Base-by-base conservation (phyloP, 2,113 vertebrate species). In the Malurus cyaneus region DNA sequence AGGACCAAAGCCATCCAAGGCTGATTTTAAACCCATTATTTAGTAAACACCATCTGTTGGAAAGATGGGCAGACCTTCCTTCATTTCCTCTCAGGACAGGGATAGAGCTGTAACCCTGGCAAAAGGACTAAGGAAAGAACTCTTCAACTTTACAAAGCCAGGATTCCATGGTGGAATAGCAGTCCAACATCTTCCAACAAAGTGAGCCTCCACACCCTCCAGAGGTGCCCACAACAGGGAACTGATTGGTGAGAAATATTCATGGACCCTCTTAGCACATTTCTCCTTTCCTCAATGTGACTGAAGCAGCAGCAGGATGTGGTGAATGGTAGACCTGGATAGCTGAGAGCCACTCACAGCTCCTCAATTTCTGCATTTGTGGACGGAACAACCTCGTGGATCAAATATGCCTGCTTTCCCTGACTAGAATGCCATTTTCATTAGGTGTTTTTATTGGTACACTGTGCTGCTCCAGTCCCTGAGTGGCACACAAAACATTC, bases 201-300 rank as follows among this genome's bases (percentile, higher is more conserved):
- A 49, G 8, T 14, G 31, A 57, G 31, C 34, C 65, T 67, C 62
- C 36, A 19, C 23, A 69, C 13, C 18, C 11, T 28, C n/a, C 49
- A 47, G 65, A 76, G 57, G 24, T 49, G 14, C 39, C 31, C 31
- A 60, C 8, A 18, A 11, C 89, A 34, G 23, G 20, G 24, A 88
- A 71, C 60, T n/a, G 72, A 77, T 28, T 52, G 46, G 6, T 65
- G 50, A 72, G 71, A 86, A 80, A 44, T 64, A 69, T 19, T 72
- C 11, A 5, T 1, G 0, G 42, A 50, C 32, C 29, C 0, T 0
- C 64, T 64, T 2, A 52, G 66, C 24, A 53, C n/a, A 11, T 46
- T 73, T 34, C 59, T 80, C 24, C 25, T 94, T 36, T 56, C 34
- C 26, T 84, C 65, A 52, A 0, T 7, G 32, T 39, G 66, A 44